Conservation (phyloP, 2,797 vertebrate species). For the Clarias pachynema region DNA sequence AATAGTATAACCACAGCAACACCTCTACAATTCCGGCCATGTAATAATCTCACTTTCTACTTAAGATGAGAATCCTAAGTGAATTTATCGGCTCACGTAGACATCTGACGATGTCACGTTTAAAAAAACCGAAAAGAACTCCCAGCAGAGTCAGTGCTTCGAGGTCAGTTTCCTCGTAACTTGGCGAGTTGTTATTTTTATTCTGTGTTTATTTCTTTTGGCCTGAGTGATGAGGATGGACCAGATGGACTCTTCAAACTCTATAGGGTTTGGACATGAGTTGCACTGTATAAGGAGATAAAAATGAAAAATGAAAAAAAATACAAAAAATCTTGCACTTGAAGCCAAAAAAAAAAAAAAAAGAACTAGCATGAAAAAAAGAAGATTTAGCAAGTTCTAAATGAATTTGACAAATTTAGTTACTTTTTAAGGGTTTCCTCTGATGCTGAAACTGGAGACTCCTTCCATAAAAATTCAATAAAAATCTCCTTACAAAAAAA, state of each 20-base stretch:
- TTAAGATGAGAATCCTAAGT: slow-evolving; percentile 56
- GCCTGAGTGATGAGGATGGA: slow-evolving; percentile 55
- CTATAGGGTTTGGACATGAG: slow-evolving; percentile 25
- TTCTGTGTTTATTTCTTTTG: slow-evolving; percentile 75
- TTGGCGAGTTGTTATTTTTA: slow-evolving; percentile 67
- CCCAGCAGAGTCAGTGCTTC: slow-evolving; percentile 68
- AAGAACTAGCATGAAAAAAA: too few relatives aligned
- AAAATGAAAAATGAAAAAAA: not conserved
- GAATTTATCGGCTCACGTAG: slow-evolving; percentile 71
- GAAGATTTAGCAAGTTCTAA: not conserved
- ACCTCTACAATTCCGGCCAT: not conserved
- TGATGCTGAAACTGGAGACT: not conserved
- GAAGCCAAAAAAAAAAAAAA: not conserved
- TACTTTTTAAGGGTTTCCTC: not conserved
- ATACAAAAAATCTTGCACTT: too few relatives aligned
- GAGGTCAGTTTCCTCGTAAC: slow-evolving; percentile 72
- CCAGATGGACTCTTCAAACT: slow-evolving; percentile 57
- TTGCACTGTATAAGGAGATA: not conserved
- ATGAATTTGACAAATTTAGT: not conserved
- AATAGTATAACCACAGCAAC: not conserved
- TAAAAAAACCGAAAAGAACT: slow-evolving; percentile 71
- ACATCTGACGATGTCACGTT: slow-evolving; percentile 75
- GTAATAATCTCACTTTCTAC: not conserved
- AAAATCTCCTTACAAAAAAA: not conserved
- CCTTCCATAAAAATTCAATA: not conserved